These are phyloP conservation scores for Daubentonia madagascariensis DNA, from an alignment of 2,113 vertebrate genomes.

Conservation along the genomic window DNA sequence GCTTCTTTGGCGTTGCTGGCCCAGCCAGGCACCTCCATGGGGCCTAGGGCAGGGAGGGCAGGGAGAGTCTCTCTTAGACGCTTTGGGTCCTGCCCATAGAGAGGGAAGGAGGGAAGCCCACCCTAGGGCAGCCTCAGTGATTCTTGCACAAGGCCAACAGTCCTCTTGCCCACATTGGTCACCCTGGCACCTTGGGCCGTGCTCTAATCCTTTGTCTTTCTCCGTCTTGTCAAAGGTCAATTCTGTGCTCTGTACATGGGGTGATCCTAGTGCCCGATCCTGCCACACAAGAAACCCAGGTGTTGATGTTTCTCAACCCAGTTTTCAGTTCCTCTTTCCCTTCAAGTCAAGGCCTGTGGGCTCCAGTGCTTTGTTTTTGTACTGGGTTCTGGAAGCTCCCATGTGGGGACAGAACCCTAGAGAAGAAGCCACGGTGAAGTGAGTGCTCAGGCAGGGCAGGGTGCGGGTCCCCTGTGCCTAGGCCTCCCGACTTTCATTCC, in stretches of 20 bases:
- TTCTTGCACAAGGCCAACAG: neutral
- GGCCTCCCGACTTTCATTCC: neutral
- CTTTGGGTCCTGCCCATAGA: neutral
- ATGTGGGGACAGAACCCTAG: neutral
- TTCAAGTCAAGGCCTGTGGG: neutral
- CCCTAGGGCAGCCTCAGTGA: neutral
- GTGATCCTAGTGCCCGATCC: neutral
- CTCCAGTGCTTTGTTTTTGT: too few relatives aligned
- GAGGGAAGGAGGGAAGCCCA: neutral
- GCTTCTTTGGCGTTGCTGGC: neutral
- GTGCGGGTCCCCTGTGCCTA: neutral
- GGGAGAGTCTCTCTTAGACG: neutral
- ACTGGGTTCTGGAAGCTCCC: neutral
- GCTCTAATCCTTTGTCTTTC: neutral
- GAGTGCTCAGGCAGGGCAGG: neutral
- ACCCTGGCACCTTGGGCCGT: neutral
- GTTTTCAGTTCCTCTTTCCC: neutral
- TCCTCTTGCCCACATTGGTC: neutral
- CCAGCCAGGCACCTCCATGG: too few relatives aligned
- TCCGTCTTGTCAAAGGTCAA: neutral
- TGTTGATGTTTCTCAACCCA: fast-evolving
- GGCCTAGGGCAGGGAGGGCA: neutral
- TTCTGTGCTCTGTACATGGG: neutral
- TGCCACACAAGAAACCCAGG: neutral
- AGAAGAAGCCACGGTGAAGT: neutral